Evolutionary conservation across 1,140 invertebrate genomes (phyloP).

Genomic region (Anastatus disparis): DNA sequence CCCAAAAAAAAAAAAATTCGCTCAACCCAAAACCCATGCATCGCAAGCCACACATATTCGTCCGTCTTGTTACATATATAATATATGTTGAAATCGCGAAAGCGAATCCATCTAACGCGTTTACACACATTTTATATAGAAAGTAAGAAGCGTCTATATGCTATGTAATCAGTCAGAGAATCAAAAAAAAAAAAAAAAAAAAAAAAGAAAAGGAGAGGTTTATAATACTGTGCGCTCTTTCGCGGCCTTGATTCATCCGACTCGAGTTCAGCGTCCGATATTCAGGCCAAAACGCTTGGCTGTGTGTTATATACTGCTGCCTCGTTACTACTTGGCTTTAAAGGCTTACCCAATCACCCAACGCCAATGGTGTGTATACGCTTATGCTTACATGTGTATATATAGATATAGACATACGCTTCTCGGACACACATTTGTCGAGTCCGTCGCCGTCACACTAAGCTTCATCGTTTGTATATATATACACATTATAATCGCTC

Average conservation of each 20-base stretch:
- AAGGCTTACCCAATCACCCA: conserved; percentile 28
- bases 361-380: background rate
- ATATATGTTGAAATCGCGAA: conserved; percentile 30
- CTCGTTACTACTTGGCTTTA: too few relatives aligned
- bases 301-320: background rate
- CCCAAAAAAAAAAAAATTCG: too few relatives aligned
- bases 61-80: too few relatives aligned
- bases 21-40: background rate
- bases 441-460: too few relatives aligned
- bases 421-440: too few relatives aligned
- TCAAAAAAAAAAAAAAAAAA: too few relatives aligned
- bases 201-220: too few relatives aligned
- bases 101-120: conserved; percentile 16
- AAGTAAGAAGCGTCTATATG: conserved; percentile 25
- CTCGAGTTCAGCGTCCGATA: conserved; percentile 62
- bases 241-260: conserved; percentile 60
- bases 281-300: conserved; percentile 49
- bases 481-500: too few relatives aligned
- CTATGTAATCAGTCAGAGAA: too few relatives aligned
- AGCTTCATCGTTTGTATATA: too few relatives aligned
- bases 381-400: background rate
- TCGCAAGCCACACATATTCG: too few relatives aligned
- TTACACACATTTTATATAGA: conserved; percentile 13
- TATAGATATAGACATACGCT: background rate
- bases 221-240: too few relatives aligned